phyloP scores from a whole-genome alignment of 2,888 invertebrate species.

The Melinopterus prodromus region DNA sequence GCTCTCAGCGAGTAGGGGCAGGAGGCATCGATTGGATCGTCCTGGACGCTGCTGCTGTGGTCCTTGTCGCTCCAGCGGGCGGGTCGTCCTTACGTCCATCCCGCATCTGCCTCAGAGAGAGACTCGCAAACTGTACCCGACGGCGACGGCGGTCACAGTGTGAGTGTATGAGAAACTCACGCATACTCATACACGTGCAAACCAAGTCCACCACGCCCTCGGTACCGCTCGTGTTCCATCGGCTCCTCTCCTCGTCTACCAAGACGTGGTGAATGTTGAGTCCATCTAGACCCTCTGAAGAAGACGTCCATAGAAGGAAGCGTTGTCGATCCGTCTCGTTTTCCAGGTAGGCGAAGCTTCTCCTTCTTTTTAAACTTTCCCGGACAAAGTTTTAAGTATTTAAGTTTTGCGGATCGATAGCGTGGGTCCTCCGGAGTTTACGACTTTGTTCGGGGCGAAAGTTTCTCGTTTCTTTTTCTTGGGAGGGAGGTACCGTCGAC shows the following conservation, averaged over 20 bases:
- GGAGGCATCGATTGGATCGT: slow-evolving; percentile 35
- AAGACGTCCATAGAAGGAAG: slow-evolving; percentile 16
- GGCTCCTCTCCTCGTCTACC: slow-evolving; percentile 46
- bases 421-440: slow-evolving; percentile 25
- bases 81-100: slow-evolving; percentile 58
- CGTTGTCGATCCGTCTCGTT: slow-evolving; percentile 19
- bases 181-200: slow-evolving; percentile 53
- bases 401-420: slow-evolving; percentile 40
- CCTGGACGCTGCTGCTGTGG: slow-evolving; percentile 43
- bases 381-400: slow-evolving; percentile 36
- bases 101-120: slow-evolving; percentile 54
- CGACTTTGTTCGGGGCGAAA: slow-evolving; percentile 21
- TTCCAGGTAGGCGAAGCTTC: slow-evolving; percentile 44
- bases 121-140: slow-evolving; percentile 63
- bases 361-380: slow-evolving; percentile 24
- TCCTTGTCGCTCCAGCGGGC: slow-evolving; percentile 55
- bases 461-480: slow-evolving; percentile 24
- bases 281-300: slow-evolving; percentile 5
- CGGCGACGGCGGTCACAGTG: slow-evolving; percentile 61
- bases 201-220: slow-evolving; percentile 58
- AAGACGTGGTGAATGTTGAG: slow-evolving; percentile 17
- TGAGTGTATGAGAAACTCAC: slow-evolving; percentile 46
- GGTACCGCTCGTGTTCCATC: slow-evolving; percentile 49
- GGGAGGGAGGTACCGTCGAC: slow-evolving; percentile 13
- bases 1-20: slow-evolving; percentile 31